A percentile compares a stretch with the other conserved stretches of the same genome.
Evolutionary conservation across 2,888 invertebrate genomes (phyloP).

Genomic region (Trissonchulus latispiculum): DNA sequence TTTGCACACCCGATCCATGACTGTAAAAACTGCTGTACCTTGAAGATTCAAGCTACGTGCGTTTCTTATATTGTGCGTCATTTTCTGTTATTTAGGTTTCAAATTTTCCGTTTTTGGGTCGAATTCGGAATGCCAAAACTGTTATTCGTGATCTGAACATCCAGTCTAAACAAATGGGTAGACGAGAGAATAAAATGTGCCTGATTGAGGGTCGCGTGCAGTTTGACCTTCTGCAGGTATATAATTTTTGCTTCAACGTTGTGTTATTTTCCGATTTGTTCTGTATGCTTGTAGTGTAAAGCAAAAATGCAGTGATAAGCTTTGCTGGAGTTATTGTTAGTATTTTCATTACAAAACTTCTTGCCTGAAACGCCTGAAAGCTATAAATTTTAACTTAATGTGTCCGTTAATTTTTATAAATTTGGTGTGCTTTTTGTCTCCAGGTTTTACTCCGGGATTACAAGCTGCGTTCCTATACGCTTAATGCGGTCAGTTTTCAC

Average conservation of each 20-base stretch:
- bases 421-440: constrained; percentile 22
- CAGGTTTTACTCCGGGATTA: constrained; percentile 80
- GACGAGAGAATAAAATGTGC: constrained; percentile 82
- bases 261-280: too few species aligned
- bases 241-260: too few species aligned
- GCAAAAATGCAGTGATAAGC: too few species aligned
- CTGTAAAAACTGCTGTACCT: too few species aligned
- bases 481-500: constrained; percentile 96
- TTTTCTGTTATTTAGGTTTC: constrained; percentile 18
- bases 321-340: too few species aligned
- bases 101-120: constrained; percentile 58
- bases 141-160: constrained; percentile 72
- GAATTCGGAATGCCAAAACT: constrained; percentile 68
- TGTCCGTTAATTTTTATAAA: not conserved
- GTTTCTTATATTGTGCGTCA: not conserved
- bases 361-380: too few species aligned
- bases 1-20: too few species aligned
- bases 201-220: constrained; percentile 95
- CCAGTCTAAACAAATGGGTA: constrained; percentile 95
- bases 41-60: not conserved
- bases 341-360: too few species aligned
- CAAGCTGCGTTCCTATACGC: constrained; percentile 88
- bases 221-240: constrained; percentile 79
- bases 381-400: not conserved
- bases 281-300: too few species aligned